Base-by-base conservation (phyloP, 1,140 invertebrate species). In the Cydia pomonella region DNA sequence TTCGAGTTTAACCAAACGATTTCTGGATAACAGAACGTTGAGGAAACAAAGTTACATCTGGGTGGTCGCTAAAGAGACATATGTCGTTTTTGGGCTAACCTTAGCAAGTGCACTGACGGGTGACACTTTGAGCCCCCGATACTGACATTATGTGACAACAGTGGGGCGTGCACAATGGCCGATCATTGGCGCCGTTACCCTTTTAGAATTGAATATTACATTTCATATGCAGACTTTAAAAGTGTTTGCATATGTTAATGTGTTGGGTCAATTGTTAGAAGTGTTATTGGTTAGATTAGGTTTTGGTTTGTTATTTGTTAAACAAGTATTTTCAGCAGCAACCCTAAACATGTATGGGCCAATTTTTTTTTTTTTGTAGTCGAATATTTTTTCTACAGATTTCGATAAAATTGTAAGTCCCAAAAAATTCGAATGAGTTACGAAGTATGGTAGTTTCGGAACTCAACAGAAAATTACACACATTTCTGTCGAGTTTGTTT, bases 61-160 rank as follows among this genome's bases (percentile, higher is more conserved):
- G 21, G 2, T 59, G 16, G 53, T 7, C 16, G 9, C 10, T 12
- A 10, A 59, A 10, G 2, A 10, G 53, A 59, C 53, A 59, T 59
- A 59, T 23, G 53, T 3, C 21, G 53, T 59, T 59, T 59, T 59
- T 21, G 87, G 87, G 84, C 86, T 90, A 87, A 87, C 16, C 87
- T 80, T 89, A 82, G 88, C 89, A 90, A 92, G 89, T 89, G 89
- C 88, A 90, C 87, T 91, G 85, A 69, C 64, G 88, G 89, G 87
- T 87, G 89, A 91, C 88, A 89, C 84, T 86, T 88, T 91, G 84
- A 91, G 87, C 89, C 90, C 89, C 83, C 86, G 84, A 91, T 91
- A 87, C 84, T 89, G 88, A 88, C 86, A 90, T 91, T 90, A 90
- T 89, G 88, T 90, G 91, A 92, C 88, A 90, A 88, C 83, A 87